Conservation (phyloP, 1,140 invertebrate species). For the Drosophila kohkoa region DNA sequence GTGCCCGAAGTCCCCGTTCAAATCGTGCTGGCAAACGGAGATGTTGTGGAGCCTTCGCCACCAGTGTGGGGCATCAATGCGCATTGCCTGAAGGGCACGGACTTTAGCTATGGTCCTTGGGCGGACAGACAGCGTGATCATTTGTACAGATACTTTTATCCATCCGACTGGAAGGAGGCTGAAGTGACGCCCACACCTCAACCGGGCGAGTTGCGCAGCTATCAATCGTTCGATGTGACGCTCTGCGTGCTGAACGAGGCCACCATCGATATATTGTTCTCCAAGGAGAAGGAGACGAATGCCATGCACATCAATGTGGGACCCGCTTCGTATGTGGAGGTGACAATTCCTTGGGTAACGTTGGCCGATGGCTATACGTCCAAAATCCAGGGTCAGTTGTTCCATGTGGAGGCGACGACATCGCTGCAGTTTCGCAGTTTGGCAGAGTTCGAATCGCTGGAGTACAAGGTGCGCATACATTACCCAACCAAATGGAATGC, state of each 20-base stretch:
- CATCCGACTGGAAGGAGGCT: slow-evolving; percentile 93
- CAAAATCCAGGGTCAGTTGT: slow-evolving; percentile 95
- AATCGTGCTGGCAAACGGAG: slow-evolving; percentile 96
- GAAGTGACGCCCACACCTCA: slow-evolving; percentile 91
- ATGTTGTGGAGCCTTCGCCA: slow-evolving; percentile 95
- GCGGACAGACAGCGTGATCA: slow-evolving; percentile 98
- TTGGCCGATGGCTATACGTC: slow-evolving; percentile 94
- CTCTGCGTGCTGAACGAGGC: slow-evolving; percentile 96
- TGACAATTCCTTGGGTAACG: slow-evolving; percentile 97
- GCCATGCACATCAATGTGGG: slow-evolving; percentile 97
- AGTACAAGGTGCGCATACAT: slow-evolving; percentile 92
- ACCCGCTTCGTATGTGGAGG: slow-evolving; percentile 96
- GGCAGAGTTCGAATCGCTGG: slow-evolving; percentile 96
- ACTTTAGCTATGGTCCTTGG: slow-evolving; percentile 99
- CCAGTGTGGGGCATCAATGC: slow-evolving; percentile 98
- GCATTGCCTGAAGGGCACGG: slow-evolving; percentile 98
- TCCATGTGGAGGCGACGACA: slow-evolving; percentile 97
- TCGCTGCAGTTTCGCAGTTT: slow-evolving; percentile 96
- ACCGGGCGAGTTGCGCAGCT: slow-evolving; percentile 94
- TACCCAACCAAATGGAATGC: slow-evolving; percentile 98
- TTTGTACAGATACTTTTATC: slow-evolving; percentile 98
- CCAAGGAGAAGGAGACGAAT: slow-evolving; percentile 98
- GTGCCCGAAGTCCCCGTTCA: slow-evolving; percentile 96
- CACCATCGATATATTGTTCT: slow-evolving; percentile 97
- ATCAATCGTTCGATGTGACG: slow-evolving; percentile 96